phyloP scores from a whole-genome alignment of 2,888 invertebrate species.

The Aphodius sticticus region DNA sequence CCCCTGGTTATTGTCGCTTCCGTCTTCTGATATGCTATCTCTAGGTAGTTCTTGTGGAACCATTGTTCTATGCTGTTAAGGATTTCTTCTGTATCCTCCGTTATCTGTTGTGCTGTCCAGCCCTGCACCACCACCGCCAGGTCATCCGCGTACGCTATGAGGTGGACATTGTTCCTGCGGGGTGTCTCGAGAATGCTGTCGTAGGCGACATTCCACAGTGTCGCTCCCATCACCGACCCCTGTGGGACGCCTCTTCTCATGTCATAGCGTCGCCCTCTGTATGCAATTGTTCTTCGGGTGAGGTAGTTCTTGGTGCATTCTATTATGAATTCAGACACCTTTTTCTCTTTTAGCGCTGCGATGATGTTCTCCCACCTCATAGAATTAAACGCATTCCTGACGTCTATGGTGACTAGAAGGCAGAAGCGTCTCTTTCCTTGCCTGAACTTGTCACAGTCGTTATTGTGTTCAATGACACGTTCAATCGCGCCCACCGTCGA shows the following conservation, averaged over 20 bases:
- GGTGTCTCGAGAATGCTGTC: background rate
- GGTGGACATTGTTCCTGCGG: background rate
- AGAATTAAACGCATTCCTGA: slow-evolving; percentile 21
- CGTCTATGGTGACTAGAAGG: slow-evolving; percentile 13
- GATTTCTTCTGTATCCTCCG: background rate
- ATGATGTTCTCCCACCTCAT: slow-evolving; percentile 5
- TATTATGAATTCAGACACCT: background rate
- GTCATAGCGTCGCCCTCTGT: background rate
- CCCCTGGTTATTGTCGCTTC: background rate
- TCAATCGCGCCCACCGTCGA: background rate
- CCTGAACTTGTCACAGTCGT: background rate
- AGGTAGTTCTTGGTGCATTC: slow-evolving; percentile 10
- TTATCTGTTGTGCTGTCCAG: background rate
- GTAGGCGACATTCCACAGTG: background rate
- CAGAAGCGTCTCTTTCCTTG: background rate
- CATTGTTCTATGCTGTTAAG: background rate
- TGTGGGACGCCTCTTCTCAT: slow-evolving; percentile 19
- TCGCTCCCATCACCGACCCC: slow-evolving; percentile 4
- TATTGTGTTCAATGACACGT: background rate
- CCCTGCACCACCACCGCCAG: slow-evolving; percentile 12
- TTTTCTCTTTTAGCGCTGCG: background rate
- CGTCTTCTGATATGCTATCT: background rate
- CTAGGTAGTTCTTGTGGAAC: background rate
- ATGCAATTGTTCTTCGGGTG: background rate
- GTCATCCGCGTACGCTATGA: slow-evolving; percentile 25